Evolutionary conservation across 2,113 vertebrate species (phyloP).

Genomic region (Ranitomeya imitator): DNA sequence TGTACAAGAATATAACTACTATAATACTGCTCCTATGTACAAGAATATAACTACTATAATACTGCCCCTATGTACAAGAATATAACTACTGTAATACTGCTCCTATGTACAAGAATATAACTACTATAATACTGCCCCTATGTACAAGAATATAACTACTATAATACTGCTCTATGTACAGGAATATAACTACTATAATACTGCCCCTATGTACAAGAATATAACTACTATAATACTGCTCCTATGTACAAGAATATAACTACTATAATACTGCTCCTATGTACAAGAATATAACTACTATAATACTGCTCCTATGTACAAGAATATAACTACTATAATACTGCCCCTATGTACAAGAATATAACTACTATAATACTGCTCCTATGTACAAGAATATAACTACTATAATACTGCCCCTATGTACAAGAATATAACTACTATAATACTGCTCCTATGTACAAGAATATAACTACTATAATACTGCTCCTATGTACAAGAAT

Average conservation of each 20-base stretch:
- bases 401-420: too few relatives aligned
- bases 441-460: neutral
- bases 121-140: constrained; percentile 7
- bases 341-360: too few relatives aligned
- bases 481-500: neutral
- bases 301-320: too few relatives aligned
- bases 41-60: too few relatives aligned
- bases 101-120: neutral
- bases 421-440: constrained; percentile 4
- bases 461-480: constrained; percentile 9
- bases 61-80: too few relatives aligned
- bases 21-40: neutral
- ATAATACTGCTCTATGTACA: neutral
- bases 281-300: neutral
- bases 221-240: constrained; percentile 3
- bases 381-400: too few relatives aligned
- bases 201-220: neutral
- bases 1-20: neutral
- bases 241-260: neutral
- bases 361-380: too few relatives aligned
- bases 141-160: neutral
- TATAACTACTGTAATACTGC: too few relatives aligned
- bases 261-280: neutral
- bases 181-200: constrained; percentile 11
- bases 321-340: too few relatives aligned